Percentiles rank a stretch among this genome's conserved stretches.
phyloP scores from a whole-genome alignment of 2,797 vertebrate genomes.

The Brachyalestes nurse region DNA sequence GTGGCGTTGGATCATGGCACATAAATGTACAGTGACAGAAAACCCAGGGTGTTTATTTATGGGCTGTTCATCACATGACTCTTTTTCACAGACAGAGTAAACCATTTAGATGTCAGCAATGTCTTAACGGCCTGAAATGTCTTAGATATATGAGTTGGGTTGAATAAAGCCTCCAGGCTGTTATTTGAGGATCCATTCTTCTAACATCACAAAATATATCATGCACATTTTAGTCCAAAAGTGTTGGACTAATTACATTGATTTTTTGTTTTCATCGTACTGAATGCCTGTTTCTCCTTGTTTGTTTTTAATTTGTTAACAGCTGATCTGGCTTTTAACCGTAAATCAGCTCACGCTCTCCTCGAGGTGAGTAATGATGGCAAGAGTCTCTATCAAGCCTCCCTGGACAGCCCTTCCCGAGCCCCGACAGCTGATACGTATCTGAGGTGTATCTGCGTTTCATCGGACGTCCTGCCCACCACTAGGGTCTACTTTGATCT shows the following conservation, averaged over 20 bases:
- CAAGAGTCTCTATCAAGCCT: slow-evolving; percentile 11
- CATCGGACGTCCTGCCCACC: slow-evolving; percentile 21
- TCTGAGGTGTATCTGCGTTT: slow-evolving; percentile 30
- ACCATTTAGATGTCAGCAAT: background rate
- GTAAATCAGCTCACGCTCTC: slow-evolving; percentile 10
- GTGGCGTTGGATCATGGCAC: slow-evolving; percentile 28
- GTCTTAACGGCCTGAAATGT: background rate
- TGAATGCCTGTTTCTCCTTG: background rate
- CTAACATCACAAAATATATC: too few relatives aligned
- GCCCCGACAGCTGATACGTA: slow-evolving; percentile 5
- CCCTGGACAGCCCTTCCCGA: background rate
- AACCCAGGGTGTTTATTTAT: too few relatives aligned
- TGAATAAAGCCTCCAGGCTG: background rate
- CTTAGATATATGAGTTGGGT: background rate
- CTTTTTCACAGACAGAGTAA: background rate
- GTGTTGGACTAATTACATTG: background rate
- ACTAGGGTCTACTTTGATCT: slow-evolving; percentile 31
- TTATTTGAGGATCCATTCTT: background rate
- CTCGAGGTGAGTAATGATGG: slow-evolving; percentile 24
- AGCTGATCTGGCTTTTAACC: slow-evolving; percentile 26
- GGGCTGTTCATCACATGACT: background rate
- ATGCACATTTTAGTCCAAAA: background rate
- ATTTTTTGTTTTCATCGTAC: background rate
- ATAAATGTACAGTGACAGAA: slow-evolving; percentile 31
- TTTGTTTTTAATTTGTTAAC: slow-evolving; percentile 1